Conservation (phyloP, 2,797 vertebrate genomes). For the Diplodus sargus region DNA sequence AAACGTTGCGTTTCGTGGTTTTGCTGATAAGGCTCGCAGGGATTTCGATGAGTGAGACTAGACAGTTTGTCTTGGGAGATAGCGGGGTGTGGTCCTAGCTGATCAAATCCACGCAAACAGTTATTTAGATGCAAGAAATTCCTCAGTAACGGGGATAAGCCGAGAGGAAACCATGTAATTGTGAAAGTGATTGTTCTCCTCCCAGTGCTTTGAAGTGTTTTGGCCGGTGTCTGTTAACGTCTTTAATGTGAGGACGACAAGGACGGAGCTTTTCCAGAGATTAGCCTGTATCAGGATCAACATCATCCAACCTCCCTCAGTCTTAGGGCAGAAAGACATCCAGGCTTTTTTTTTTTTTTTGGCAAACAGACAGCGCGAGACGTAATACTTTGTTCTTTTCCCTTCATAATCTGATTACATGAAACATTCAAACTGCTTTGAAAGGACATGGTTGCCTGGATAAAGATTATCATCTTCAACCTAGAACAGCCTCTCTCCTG, state of each 20-base stretch:
- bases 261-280: slow-evolving; percentile 35
- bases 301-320: slow-evolving; percentile 22
- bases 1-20: slow-evolving; percentile 27
- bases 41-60: slow-evolving; percentile 28
- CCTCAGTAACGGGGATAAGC: slow-evolving; percentile 53
- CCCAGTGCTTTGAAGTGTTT: slow-evolving; percentile 61
- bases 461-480: not conserved
- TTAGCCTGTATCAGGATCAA: slow-evolving; percentile 44
- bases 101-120: slow-evolving; percentile 59
- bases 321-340: slow-evolving; percentile 13
- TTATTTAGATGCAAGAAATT: slow-evolving; percentile 62
- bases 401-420: too few relatives aligned
- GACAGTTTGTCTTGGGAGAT: slow-evolving; percentile 32
- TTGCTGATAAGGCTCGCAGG: slow-evolving; percentile 49
- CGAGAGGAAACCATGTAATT: slow-evolving; percentile 66
- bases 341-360: slow-evolving; percentile 29
- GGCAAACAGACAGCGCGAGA: not conserved
- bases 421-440: not conserved
- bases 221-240: slow-evolving; percentile 39
- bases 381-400: slow-evolving; percentile 12
- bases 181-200: slow-evolving; percentile 57
- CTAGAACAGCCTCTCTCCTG: not conserved
- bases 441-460: not conserved
- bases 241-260: slow-evolving; percentile 39
- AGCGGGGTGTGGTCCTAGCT: slow-evolving; percentile 51